Percentiles rank a stretch among this genome's conserved stretches.
These are phyloP conservation scores for Stegodyphus dumicola DNA, from an alignment of 1,140 invertebrate genomes.

Conservation along the genomic window DNA sequence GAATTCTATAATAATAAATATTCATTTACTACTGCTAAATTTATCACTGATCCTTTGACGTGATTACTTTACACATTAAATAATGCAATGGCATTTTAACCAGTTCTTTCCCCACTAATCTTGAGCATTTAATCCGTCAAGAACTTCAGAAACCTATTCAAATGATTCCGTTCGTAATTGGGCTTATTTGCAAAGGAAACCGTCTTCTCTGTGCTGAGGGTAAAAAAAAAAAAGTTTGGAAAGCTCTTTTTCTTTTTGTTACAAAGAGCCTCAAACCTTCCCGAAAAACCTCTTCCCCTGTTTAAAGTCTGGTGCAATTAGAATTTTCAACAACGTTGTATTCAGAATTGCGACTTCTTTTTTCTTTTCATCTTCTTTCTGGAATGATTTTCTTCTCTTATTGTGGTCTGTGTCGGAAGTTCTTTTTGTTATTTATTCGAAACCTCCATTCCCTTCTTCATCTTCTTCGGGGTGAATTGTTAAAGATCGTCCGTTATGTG, in stretches of 20 bases:
- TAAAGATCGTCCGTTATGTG: conserved; percentile 3
- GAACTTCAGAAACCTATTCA: no score
- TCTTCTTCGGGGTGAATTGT: neutral
- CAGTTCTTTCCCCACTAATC: no score
- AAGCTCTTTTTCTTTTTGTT: neutral
- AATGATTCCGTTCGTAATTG: no score
- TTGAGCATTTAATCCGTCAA: no score
- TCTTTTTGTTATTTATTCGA: neutral
- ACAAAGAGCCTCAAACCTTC: neutral
- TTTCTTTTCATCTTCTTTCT: neutral
- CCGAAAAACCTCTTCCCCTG: neutral
- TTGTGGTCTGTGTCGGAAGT: neutral
- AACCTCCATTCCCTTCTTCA: neutral
- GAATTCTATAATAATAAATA: no score
- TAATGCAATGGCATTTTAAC: no score
- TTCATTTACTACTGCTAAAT: no score
- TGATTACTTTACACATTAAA: no score
- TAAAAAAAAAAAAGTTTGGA: neutral
- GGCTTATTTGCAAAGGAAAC: no score
- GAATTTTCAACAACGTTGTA: conserved; percentile 1
- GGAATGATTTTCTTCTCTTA: neutral
- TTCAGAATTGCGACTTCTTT: no score
- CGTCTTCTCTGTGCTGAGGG: no score
- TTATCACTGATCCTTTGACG: no score
- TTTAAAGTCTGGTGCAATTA: neutral